Evolutionary conservation across 2,113 vertebrate genomes (phyloP), one percentile per base, ranked within the genome.

Genomic region (Silurus meridionalis): DNA sequence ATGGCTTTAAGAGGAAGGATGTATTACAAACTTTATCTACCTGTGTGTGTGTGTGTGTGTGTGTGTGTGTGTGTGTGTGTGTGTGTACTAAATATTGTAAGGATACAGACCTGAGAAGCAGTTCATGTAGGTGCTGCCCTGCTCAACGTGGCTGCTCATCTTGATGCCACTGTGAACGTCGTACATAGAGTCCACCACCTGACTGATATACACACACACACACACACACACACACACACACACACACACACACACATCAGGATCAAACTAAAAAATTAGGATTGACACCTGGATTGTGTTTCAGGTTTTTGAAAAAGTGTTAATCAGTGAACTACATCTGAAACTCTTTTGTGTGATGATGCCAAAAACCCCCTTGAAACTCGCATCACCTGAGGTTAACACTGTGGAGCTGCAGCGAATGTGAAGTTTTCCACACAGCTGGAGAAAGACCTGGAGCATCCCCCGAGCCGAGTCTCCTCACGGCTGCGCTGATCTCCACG

Each of bases 111-210:
- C 98, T 92, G 96, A 95, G 91, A 99, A 98, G 64, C 96, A 98
- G 94, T 97, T 97, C 91, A 94, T 97, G 89, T 97, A 97, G 66
- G 94, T 96, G 93, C 89, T 97, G 88, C 97, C 97, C 88, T 99
- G 97, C 89, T 97, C 95, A 91, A 95, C 89, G 11, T 97, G 97
- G 91, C 87, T 96, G 57, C 92, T 94, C 85, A 96, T 89, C 86
- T 94, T 97, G 90, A 99, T 96, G n/a, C 97, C 97, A 19, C 90
- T 94, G 92, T 94, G 94, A 63, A 94, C 87, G 52, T 98, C 96
- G 0, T 94, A 96, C 97, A 99, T 98, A 88, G 94, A 95, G 88
- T 97, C 96, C 93, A 99, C 91, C 66, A 99, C 96, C 80, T 96
- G 91, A 75, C 98, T 99, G 84, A 52, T 9, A 60, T 19, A 84